phyloP scores from a whole-genome alignment of 2,888 invertebrate genomes.

The Hecatera dysodea region DNA sequence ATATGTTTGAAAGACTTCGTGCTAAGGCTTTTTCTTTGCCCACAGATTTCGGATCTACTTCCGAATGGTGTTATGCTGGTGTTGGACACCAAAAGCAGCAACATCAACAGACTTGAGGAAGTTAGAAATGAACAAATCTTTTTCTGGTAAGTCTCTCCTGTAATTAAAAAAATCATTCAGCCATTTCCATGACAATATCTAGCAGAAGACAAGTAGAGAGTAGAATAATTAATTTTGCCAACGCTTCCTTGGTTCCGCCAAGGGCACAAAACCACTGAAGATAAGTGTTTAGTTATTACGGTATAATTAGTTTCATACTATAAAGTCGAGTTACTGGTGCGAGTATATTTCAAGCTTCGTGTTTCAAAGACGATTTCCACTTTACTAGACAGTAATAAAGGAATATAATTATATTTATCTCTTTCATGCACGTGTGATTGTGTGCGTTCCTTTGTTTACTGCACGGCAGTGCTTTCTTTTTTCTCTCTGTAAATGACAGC shows the following conservation, averaged over 20 bases:
- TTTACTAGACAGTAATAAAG: constrained; percentile 4
- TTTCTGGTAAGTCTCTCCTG: constrained; percentile 78
- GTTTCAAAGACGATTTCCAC: constrained; percentile 25
- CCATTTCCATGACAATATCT: constrained; percentile 24
- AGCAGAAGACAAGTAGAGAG: constrained; percentile 31
- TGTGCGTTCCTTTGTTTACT: constrained; percentile 21
- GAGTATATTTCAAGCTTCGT: constrained; percentile 13
- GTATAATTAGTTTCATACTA: constrained; percentile 29
- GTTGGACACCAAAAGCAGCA: constrained; percentile 80
- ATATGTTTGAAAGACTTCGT: not conserved
- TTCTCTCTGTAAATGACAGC: constrained; percentile 30
- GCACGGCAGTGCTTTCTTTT: constrained; percentile 6
- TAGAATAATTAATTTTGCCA: constrained; percentile 48
- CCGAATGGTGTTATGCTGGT: constrained; percentile 92
- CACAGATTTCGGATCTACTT: constrained; percentile 93
- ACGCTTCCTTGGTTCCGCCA: constrained; percentile 29
- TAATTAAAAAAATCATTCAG: constrained; percentile 28
- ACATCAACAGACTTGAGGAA: constrained; percentile 83
- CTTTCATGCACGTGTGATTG: not conserved
- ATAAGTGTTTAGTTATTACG: constrained; percentile 13
- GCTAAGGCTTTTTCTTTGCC: constrained; percentile 57
- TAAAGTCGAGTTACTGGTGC: not conserved
- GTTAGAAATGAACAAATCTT: constrained; percentile 86
- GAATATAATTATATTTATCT: not conserved
- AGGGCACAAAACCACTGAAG: constrained; percentile 18